These are phyloP conservation scores for Heliconius hortense DNA, from an alignment of 2,888 invertebrate species.

Conservation along the genomic window DNA sequence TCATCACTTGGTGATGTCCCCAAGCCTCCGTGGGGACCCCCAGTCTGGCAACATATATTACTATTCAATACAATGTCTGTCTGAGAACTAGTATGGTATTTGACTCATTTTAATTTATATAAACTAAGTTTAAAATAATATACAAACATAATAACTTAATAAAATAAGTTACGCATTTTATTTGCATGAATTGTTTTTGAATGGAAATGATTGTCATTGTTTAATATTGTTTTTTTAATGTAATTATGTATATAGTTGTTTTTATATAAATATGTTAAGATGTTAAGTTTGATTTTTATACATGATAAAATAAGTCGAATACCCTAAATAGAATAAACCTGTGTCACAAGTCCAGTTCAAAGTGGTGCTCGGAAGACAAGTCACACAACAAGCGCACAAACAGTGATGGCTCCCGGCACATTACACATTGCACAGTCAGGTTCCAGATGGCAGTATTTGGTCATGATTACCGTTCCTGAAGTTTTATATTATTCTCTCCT, in stretches of 20 bases:
- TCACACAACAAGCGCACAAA: slow-evolving; percentile 30
- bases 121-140: background rate
- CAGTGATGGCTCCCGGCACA: slow-evolving; percentile 22
- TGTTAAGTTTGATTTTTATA: background rate
- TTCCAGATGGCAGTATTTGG: slow-evolving; percentile 42
- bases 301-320: slow-evolving; percentile 23
- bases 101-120: slow-evolving; percentile 25
- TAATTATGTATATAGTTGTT: background rate
- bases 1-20: slow-evolving; percentile 59
- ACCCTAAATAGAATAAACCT: slow-evolving; percentile 23
- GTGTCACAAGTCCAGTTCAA: slow-evolving; percentile 31
- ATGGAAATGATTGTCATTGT: background rate
- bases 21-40: slow-evolving; percentile 23
- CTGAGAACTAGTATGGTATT: slow-evolving; percentile 14
- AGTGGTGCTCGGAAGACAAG: slow-evolving; percentile 37
- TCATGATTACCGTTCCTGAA: slow-evolving; percentile 42
- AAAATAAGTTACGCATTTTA: slow-evolving; percentile 12
- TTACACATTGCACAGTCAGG: slow-evolving; percentile 37
- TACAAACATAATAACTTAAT: background rate
- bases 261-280: background rate
- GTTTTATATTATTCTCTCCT: slow-evolving; percentile 42
- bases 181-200: slow-evolving; percentile 1
- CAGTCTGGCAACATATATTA: slow-evolving; percentile 39
- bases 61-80: slow-evolving; percentile 39
- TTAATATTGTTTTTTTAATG: background rate